phyloP scores from a whole-genome alignment of 2,797 vertebrate species.

The Syncerus caffer region DNA sequence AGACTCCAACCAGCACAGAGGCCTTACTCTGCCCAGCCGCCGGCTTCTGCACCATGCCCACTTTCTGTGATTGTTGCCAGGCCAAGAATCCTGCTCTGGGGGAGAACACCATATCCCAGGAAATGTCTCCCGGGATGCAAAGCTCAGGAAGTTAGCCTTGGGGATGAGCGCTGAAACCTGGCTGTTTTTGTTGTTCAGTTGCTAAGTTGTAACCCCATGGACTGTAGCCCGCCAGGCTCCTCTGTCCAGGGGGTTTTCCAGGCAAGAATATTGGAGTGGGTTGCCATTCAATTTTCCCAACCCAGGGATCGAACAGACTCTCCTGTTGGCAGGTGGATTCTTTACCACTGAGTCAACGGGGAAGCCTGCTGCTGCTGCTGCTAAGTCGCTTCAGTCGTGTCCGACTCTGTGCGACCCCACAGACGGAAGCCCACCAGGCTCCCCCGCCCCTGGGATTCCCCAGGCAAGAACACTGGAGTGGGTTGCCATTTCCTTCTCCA shows the following conservation, averaged over 20 bases:
- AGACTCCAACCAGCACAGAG: not conserved
- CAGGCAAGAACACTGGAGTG: too few relatives aligned
- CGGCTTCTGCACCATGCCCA: not conserved
- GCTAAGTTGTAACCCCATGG: not conserved
- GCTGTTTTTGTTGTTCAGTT: not conserved
- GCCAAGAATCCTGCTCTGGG: not conserved
- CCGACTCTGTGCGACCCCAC: too few relatives aligned
- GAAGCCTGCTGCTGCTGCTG: not conserved
- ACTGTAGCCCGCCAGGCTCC: not conserved
- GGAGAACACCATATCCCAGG: not conserved
- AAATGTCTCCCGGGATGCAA: not conserved
- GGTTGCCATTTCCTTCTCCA: too few relatives aligned
- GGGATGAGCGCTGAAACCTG: not conserved
- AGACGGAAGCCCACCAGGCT: too few relatives aligned
- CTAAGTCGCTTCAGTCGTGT: too few relatives aligned
- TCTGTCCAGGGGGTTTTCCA: not conserved
- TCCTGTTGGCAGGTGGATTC: not conserved
- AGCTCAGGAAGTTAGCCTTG: not conserved
- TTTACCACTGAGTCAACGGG: rapidly evolving
- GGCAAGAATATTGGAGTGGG: not conserved
- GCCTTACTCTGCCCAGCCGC: rapidly evolving
- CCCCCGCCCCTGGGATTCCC: too few relatives aligned
- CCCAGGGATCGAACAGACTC: not conserved
- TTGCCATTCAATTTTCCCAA: not conserved
- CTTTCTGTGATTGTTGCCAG: not conserved